Evolutionary conservation across 2,113 vertebrate species (phyloP), one percentile per base, ranked within the genome.

Genomic region (Cyprinodon tularosa): DNA sequence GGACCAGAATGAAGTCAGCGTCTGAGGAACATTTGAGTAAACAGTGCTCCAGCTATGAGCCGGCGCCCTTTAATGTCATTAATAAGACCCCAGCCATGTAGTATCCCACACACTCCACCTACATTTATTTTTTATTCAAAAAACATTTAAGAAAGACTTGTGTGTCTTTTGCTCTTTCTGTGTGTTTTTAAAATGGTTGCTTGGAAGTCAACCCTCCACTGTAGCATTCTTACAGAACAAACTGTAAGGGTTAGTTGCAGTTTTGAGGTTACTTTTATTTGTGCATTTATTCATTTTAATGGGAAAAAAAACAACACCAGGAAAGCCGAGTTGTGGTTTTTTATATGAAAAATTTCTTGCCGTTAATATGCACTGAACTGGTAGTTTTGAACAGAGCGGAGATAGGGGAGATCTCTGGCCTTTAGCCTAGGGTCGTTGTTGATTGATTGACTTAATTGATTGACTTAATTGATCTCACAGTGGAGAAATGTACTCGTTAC

Each of bases 21-120:
- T 63, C 71, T 76, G 72, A 81, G 57, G 85, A 90, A 90, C 89
- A 91, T 81, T 83, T 81, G 78, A 85, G 73, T 75, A 74, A 84
- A 82, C 79, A 84, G 81, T 65, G 60, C 77, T 82, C 42, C 62
- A 71, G 80, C 77, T 86, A 76, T 88, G 81, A 77, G 85, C 77
- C 80, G 76, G 70, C 73, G 66, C 67, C 80, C 84, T 89, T 71
- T 68, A 72, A 67, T 29, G 38, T 62, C 63, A 44, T 17, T 15
- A 70, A 75, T 74, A 45, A 82, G 63, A 74, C 71, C 66, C 76
- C 42, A 44, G 68, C 80, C 57, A 12, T 71, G 40, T 73, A 74
- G 65, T 74, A 64, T 69, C 48, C 12, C 67, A 70, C 62, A 74
- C 47, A 81, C 72, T 82, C 76, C 29, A 74, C 80, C 60, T 62